These are phyloP conservation scores for Sebastes steindachneri DNA, from an alignment of 2,797 vertebrate species.

Conservation along the genomic window DNA sequence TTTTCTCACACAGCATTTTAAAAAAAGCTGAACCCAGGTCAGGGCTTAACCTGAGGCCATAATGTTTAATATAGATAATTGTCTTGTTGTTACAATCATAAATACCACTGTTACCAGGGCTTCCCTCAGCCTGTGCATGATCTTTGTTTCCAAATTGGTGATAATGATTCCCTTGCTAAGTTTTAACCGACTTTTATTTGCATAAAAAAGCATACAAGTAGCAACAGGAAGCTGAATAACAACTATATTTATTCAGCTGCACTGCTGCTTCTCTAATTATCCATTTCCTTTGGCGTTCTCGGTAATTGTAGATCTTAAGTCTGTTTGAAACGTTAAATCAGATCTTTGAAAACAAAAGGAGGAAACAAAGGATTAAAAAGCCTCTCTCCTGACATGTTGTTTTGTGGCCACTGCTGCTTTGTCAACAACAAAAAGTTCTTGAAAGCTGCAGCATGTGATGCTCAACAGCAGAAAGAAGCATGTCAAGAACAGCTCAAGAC, in stretches of 20 bases:
- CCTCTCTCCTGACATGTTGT: slow-evolving; percentile 7
- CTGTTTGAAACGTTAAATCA: slow-evolving; percentile 32
- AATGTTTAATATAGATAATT: slow-evolving; percentile 77
- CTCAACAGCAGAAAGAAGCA: slow-evolving; percentile 72
- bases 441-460: slow-evolving; percentile 77
- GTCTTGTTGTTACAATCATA: slow-evolving; percentile 65
- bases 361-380: slow-evolving; percentile 45
- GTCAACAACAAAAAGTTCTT: slow-evolving; percentile 78
- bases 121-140: not conserved
- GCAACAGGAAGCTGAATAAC: slow-evolving; percentile 21
- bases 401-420: slow-evolving; percentile 61
- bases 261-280: slow-evolving; percentile 33
- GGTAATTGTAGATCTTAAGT: slow-evolving; percentile 17
- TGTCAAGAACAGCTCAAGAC: slow-evolving; percentile 73
- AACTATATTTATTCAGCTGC: slow-evolving; percentile 34
- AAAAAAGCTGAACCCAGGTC: slow-evolving; percentile 72
- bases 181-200: slow-evolving; percentile 34
- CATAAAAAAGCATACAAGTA: slow-evolving; percentile 17
- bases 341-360: slow-evolving; percentile 51
- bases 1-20: slow-evolving; percentile 71
- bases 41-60: slow-evolving; percentile 72
- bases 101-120: slow-evolving; percentile 35
- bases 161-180: slow-evolving; percentile 46
- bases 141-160: slow-evolving; percentile 46
- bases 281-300: slow-evolving; percentile 13